phyloP scores from a whole-genome alignment of 2,888 invertebrate species.

The Meghimatium bilineatum region DNA sequence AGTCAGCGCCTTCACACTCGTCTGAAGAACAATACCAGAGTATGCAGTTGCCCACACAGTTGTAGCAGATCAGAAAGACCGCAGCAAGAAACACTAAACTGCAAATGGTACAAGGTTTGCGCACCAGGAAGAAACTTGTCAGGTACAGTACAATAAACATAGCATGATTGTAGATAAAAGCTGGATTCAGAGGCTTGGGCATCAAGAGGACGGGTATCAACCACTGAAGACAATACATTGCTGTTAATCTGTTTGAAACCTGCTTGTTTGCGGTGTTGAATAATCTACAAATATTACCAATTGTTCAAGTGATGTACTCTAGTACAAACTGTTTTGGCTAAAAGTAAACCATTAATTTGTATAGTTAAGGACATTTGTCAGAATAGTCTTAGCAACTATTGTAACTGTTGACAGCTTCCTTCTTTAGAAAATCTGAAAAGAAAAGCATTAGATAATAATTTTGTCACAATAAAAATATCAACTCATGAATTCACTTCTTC shows the following conservation, averaged over 20 bases:
- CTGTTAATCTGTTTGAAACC: not conserved
- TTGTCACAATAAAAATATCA: not conserved
- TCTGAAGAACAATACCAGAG: slow-evolving; percentile 80
- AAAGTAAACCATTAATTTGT: not conserved
- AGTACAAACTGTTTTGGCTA: not conserved
- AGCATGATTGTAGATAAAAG: slow-evolving; percentile 92
- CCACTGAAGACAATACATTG: slow-evolving; percentile 77
- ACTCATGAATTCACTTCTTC: too few species aligned
- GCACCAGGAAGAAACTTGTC: slow-evolving; percentile 96
- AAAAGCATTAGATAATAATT: not conserved
- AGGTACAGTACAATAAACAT: slow-evolving; percentile 98
- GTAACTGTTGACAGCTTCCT: not conserved
- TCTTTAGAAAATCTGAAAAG: not conserved
- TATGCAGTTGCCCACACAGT: slow-evolving; percentile 95
- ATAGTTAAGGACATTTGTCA: not conserved
- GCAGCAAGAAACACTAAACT: slow-evolving; percentile 95
- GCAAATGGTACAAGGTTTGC: slow-evolving; percentile 98
- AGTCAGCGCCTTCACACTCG: slow-evolving; percentile 60
- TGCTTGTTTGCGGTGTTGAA: not conserved
- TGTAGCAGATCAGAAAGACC: slow-evolving; percentile 95
- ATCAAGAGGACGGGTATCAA: slow-evolving; percentile 96
- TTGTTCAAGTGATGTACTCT: not conserved
- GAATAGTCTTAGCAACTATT: not conserved
- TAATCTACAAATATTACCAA: not conserved
- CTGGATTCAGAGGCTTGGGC: slow-evolving; percentile 98